A percentile compares a stretch with the other conserved stretches of the same genome.
phyloP scores from a whole-genome alignment of 2,888 invertebrate species.

The Schizaphis graminum region DNA sequence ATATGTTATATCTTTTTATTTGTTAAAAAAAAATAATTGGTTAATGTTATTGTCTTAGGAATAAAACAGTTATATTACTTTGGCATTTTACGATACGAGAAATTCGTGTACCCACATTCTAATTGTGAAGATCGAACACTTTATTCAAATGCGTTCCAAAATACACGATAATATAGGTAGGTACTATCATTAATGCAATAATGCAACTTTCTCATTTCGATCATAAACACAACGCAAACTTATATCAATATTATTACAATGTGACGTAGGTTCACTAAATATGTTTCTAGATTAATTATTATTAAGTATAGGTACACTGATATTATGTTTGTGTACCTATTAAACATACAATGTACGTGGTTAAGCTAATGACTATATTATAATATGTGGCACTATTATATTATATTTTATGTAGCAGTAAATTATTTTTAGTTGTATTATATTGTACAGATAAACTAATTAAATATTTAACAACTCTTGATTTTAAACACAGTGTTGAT shows the following conservation, averaged over 20 bases:
- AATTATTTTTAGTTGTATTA: not conserved
- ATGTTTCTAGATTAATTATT: not conserved
- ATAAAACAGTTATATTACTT: not conserved
- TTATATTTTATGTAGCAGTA: not conserved
- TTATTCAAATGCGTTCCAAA: not conserved
- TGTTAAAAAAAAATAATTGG: not conserved
- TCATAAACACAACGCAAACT: not conserved
- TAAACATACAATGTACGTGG: not conserved
- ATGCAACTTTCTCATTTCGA: not conserved
- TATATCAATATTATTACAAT: not conserved
- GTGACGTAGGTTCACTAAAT: not conserved
- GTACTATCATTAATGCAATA: not conserved
- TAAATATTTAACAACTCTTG: constrained; percentile 4
- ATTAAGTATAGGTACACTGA: not conserved
- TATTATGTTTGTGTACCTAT: not conserved
- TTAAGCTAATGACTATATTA: not conserved
- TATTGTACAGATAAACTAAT: not conserved
- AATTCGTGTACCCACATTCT: not conserved
- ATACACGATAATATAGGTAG: not conserved
- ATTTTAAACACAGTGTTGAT: not conserved
- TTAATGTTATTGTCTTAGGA: not conserved
- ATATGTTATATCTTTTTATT: not conserved
- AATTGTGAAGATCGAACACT: not conserved
- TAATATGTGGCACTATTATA: not conserved
- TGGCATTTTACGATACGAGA: not conserved